Evolutionary conservation across 2,888 invertebrate species (phyloP).

Genomic region (Agrotis puta): DNA sequence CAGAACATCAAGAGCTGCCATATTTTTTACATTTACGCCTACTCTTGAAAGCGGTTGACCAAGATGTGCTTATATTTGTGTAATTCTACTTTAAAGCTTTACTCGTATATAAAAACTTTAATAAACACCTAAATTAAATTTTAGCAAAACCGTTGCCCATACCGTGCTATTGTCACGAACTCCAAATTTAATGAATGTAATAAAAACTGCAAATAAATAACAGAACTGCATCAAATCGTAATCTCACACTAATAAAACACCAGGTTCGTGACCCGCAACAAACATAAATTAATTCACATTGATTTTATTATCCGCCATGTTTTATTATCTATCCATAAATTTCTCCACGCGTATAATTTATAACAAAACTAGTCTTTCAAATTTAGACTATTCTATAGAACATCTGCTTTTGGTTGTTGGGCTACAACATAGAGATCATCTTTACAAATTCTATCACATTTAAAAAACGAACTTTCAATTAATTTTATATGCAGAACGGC

Average conservation of each 20-base stretch:
- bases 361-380: conserved; percentile 28
- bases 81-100: no score
- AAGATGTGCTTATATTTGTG: no score
- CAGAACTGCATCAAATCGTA: conserved; percentile 26
- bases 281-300: conserved; percentile 42
- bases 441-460: conserved; percentile 25
- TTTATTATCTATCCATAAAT: conserved; percentile 54
- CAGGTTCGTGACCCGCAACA: conserved; percentile 12
- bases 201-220: conserved; percentile 11
- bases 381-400: conserved; percentile 16
- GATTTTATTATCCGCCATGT: conserved; percentile 23
- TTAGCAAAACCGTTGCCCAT: no score
- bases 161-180: no score
- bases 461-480: conserved; percentile 30
- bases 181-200: neutral
- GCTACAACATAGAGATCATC: conserved; percentile 42
- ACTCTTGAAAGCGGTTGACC: no score
- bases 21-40: no score
- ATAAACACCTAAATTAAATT: no score
- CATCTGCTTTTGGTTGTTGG: conserved; percentile 33
- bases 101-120: no score
- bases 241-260: conserved; percentile 12
- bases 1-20: no score
- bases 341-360: conserved; percentile 46
- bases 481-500: conserved; percentile 2